These are phyloP conservation scores for Rousettus madagascariensis DNA, from an alignment of 2,797 vertebrate genomes.

Conservation along the genomic window DNA sequence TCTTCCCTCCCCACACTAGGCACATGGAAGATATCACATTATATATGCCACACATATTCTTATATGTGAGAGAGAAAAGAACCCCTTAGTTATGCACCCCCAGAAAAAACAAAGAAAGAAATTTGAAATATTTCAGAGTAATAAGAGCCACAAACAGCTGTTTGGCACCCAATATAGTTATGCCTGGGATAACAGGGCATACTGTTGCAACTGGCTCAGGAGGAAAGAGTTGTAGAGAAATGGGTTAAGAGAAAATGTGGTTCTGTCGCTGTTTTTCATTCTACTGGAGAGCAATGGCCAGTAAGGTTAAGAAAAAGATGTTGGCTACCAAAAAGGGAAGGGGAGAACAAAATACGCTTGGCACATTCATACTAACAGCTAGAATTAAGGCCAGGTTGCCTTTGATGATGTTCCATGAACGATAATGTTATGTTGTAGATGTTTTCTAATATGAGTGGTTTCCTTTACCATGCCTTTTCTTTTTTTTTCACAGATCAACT, in stretches of 20 bases:
- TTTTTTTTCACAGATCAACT: slow-evolving; percentile 86
- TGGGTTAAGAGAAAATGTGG: slow-evolving; percentile 75
- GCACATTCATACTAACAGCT: background rate
- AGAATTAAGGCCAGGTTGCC: background rate
- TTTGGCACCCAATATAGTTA: slow-evolving; percentile 73
- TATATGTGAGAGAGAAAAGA: slow-evolving; percentile 48
- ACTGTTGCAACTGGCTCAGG: slow-evolving; percentile 51
- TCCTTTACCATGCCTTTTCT: slow-evolving; percentile 55
- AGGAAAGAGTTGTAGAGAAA: slow-evolving; percentile 61
- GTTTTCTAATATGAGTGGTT: background rate
- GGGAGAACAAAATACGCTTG: background rate
- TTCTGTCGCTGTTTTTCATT: slow-evolving; percentile 70
- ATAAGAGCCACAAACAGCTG: slow-evolving; percentile 77
- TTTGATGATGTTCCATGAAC: background rate
- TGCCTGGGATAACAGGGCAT: slow-evolving; percentile 52
- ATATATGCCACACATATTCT: background rate
- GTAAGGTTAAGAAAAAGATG: slow-evolving; percentile 63
- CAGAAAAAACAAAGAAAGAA: slow-evolving; percentile 65
- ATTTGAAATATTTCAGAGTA: slow-evolving; percentile 77
- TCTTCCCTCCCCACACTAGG: background rate
- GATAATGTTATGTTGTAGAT: background rate
- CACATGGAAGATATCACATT: slow-evolving; percentile 1
- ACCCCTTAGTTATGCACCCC: slow-evolving; percentile 4
- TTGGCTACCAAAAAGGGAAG: background rate
- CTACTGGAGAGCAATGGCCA: slow-evolving; percentile 72